These are phyloP conservation scores for Drosophila parvula DNA, from an alignment of 1,140 invertebrate genomes.

Conservation along the genomic window DNA sequence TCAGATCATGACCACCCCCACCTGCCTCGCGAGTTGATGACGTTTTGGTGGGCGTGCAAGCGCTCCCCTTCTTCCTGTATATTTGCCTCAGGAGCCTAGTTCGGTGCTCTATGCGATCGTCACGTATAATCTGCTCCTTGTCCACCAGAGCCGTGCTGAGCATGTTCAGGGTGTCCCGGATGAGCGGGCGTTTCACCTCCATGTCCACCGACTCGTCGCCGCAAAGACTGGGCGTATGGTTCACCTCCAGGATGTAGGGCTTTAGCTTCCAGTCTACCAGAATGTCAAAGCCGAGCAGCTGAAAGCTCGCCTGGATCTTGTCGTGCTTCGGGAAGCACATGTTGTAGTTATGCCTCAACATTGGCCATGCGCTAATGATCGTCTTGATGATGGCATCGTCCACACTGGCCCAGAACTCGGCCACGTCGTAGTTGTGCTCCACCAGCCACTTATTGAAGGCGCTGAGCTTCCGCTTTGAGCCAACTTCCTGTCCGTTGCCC, in stretches of 20 bases:
- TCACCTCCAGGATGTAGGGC: conserved; percentile 94
- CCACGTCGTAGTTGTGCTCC: conserved; percentile 89
- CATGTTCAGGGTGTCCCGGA: conserved; percentile 92
- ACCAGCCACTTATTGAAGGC: conserved; percentile 91
- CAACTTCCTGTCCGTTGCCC: conserved; percentile 87
- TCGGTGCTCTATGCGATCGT: conserved; percentile 85
- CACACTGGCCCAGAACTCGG: conserved; percentile 90
- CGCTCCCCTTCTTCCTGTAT: conserved; percentile 84
- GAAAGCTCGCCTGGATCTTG: conserved; percentile 93
- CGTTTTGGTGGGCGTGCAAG: conserved; percentile 84
- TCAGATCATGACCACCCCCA: neutral
- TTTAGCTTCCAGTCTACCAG: conserved; percentile 93
- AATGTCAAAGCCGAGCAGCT: conserved; percentile 95
- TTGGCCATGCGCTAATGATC: conserved; percentile 92
- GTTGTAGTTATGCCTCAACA: conserved; percentile 94
- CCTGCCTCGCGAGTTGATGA: neutral
- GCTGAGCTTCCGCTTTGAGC: conserved; percentile 93
- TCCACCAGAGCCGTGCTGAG: conserved; percentile 92
- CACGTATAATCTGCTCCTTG: conserved; percentile 89
- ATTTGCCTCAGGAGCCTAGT: conserved; percentile 51
- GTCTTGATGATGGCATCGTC: conserved; percentile 97
- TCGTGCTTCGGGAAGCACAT: conserved; percentile 94
- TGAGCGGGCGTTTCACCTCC: conserved; percentile 92
- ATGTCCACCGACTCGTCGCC: conserved; percentile 92
- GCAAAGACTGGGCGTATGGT: conserved; percentile 95